These are phyloP conservation scores for Jacana jacana DNA, from an alignment of 2,113 vertebrate species.

Conservation along the genomic window DNA sequence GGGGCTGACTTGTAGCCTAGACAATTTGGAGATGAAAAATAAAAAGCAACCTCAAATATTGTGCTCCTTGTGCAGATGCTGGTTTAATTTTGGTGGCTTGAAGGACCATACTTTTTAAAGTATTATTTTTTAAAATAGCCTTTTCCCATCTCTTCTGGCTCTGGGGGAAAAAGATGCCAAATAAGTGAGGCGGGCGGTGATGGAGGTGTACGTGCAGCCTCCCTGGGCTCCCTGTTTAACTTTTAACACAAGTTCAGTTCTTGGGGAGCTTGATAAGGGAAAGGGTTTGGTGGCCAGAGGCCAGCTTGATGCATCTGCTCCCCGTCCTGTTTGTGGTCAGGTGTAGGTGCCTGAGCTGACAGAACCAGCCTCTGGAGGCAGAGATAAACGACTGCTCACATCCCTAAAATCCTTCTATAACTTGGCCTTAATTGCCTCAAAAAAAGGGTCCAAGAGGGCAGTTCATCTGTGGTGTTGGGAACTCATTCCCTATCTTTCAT, in stretches of 20 bases:
- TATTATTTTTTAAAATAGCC: neutral
- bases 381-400: neutral
- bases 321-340: neutral
- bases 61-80: neutral
- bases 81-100: neutral
- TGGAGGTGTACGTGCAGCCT: neutral
- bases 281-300: neutral
- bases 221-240: neutral
- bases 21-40: neutral
- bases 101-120: neutral
- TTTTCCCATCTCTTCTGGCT: neutral
- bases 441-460: neutral
- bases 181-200: neutral
- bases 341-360: neutral
- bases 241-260: neutral
- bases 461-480: neutral
- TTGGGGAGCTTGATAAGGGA: neutral
- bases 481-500: neutral
- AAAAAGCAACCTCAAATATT: neutral
- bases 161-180: neutral
- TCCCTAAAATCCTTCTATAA: neutral
- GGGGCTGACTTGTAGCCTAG: neutral
- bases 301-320: neutral
- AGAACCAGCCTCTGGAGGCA: neutral
- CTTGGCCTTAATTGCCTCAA: neutral